phyloP scores from a whole-genome alignment of 2,797 vertebrate species.

The Iguana delicatissima region DNA sequence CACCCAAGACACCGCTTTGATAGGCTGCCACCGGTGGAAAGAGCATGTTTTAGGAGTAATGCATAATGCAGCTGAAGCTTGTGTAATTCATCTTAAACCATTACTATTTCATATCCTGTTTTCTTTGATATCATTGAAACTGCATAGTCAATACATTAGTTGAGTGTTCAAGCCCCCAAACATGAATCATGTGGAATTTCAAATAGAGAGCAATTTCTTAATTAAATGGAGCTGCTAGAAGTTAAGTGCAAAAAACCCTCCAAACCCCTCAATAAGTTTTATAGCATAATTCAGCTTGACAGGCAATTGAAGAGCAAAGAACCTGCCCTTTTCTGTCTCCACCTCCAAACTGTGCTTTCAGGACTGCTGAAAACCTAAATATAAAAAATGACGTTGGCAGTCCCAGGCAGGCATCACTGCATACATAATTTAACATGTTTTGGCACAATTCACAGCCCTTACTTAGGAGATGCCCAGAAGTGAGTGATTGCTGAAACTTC shows the following conservation, averaged over 20 bases:
- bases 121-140: constrained; percentile 30
- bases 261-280: constrained; percentile 21
- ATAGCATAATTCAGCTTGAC: background rate
- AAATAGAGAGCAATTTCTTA: constrained; percentile 47
- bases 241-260: background rate
- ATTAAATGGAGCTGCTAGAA: constrained; percentile 50
- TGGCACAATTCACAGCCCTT: constrained; percentile 22
- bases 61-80: background rate
- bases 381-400: constrained; percentile 17
- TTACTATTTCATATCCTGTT: constrained; percentile 28
- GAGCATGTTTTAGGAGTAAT: background rate
- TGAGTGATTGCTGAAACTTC: constrained; percentile 26
- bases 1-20: background rate
- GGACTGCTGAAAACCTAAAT: constrained; percentile 19
- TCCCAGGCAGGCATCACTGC: constrained; percentile 32
- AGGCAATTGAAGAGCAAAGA: constrained; percentile 38
- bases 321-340: constrained; percentile 9
- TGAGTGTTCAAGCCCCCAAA: constrained; percentile 23
- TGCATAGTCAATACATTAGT: background rate
- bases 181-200: constrained; percentile 42
- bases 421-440: constrained; percentile 17
- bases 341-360: constrained; percentile 14
- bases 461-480: constrained; percentile 23
- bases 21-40: background rate
- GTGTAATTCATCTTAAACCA: constrained; percentile 40